These are phyloP conservation scores for Plagodis dolabraria DNA, from an alignment of 2,888 invertebrate species.

Conservation along the genomic window DNA sequence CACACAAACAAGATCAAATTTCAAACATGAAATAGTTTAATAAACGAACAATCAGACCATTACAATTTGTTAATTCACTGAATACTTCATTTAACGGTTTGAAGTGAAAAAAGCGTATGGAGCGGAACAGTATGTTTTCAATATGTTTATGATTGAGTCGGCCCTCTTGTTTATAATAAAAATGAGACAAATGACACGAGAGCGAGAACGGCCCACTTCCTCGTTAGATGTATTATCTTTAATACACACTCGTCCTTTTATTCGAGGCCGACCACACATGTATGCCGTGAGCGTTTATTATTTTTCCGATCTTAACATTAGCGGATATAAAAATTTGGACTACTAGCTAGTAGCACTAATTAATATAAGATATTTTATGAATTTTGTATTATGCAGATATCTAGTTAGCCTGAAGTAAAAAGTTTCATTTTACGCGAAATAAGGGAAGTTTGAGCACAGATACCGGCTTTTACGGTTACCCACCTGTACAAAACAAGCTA, in stretches of 20 bases:
- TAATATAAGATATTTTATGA: slow-evolving; percentile 43
- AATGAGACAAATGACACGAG: slow-evolving; percentile 70
- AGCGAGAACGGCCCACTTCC: slow-evolving; percentile 59
- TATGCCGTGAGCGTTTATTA: slow-evolving; percentile 64
- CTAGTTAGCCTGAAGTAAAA: slow-evolving; percentile 29
- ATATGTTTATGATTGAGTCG: slow-evolving; percentile 77
- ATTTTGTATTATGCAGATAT: slow-evolving; percentile 30
- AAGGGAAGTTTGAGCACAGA: slow-evolving; percentile 3
- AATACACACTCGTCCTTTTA: slow-evolving; percentile 62
- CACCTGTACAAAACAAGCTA: not conserved
- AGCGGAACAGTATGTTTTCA: slow-evolving; percentile 42
- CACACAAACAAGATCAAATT: too few relatives aligned
- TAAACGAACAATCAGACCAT: not conserved
- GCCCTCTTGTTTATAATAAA: slow-evolving; percentile 77
- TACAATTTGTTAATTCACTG: slow-evolving; percentile 39
- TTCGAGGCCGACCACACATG: slow-evolving; percentile 61
- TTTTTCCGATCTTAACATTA: slow-evolving; percentile 58
- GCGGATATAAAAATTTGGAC: slow-evolving; percentile 50
- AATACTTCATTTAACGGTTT: slow-evolving; percentile 55
- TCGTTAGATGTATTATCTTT: slow-evolving; percentile 66
- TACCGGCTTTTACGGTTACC: slow-evolving; percentile 1
- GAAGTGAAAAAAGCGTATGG: slow-evolving; percentile 49
- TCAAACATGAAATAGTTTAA: too few relatives aligned
- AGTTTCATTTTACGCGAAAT: slow-evolving; percentile 24
- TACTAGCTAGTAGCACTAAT: slow-evolving; percentile 41